Percentiles rank a stretch among this genome's conserved stretches.
Conservation (phyloP, 1,140 invertebrate genomes). For the Piezodorus guildinii region DNA sequence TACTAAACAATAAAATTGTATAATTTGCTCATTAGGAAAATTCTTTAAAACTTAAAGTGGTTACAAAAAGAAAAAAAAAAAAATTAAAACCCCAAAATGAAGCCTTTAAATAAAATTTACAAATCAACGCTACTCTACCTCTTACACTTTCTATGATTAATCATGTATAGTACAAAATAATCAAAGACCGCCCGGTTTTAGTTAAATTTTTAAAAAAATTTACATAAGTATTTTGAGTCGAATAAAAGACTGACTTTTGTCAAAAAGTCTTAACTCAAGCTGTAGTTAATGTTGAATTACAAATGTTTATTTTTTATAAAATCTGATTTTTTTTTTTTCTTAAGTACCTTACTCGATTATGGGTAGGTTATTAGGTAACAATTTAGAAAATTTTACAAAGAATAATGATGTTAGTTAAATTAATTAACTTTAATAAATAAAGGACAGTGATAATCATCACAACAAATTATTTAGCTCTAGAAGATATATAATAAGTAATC, state of each 20-base stretch:
- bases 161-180: constrained; percentile 5
- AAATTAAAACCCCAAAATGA: too few species aligned
- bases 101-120: not conserved
- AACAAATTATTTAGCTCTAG: not conserved
- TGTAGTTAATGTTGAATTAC: constrained; percentile 9
- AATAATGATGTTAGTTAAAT: constrained; percentile 1
- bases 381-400: constrained; percentile 1
- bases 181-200: constrained; percentile 3
- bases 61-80: too few species aligned
- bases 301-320: constrained; percentile 14
- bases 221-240: not conserved
- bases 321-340: not conserved
- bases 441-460: constrained; percentile 8
- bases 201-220: not conserved
- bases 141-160: not conserved
- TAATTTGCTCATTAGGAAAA: too few species aligned
- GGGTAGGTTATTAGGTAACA: not conserved
- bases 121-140: constrained; percentile 1
- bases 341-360: not conserved
- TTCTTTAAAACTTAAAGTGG: too few species aligned
- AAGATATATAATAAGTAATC: too few species aligned
- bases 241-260: constrained; percentile 12
- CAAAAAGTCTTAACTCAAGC: constrained; percentile 5
- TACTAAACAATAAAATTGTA: too few species aligned
- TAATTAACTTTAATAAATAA: not conserved